phyloP scores from a whole-genome alignment of 2,797 vertebrate genomes.

The Lutjanus argentimaculatus region DNA sequence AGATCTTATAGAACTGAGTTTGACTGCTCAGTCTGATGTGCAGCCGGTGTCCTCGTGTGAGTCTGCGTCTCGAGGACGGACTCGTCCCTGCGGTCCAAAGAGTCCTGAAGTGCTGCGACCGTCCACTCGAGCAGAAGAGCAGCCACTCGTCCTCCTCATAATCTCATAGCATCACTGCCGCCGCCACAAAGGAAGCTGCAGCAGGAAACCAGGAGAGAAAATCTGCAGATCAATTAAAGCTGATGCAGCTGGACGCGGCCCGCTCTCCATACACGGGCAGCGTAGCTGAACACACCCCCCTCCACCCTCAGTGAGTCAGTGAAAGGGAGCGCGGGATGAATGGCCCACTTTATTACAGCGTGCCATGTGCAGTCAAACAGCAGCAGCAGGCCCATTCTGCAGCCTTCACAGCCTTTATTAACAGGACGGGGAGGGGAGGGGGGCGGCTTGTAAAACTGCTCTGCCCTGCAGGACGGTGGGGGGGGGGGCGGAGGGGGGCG shows the following conservation, averaged over 20 bases:
- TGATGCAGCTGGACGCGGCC: constrained; percentile 66
- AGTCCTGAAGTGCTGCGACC: constrained; percentile 35
- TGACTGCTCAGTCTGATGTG: too few species aligned
- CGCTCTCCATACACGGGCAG: constrained; percentile 72
- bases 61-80: not conserved
- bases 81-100: constrained; percentile 4
- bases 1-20: too few species aligned
- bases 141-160: constrained; percentile 62
- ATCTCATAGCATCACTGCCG: constrained; percentile 48
- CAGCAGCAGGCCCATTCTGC: constrained; percentile 74
- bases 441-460: constrained; percentile 84
- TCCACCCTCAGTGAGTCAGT: constrained; percentile 70
- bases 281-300: constrained; percentile 61
- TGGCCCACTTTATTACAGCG: constrained; percentile 84
- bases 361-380: constrained; percentile 82
- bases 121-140: constrained; percentile 53
- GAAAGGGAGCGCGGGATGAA: constrained; percentile 81
- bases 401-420: constrained; percentile 78
- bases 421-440: constrained; percentile 63
- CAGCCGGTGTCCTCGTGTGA: too few species aligned
- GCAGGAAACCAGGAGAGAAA: constrained; percentile 67
- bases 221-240: constrained; percentile 80
- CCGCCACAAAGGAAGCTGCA: constrained; percentile 57
- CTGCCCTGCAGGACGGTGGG: constrained; percentile 43
- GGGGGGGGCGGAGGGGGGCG: constrained; percentile 57